Percentiles rank a stretch among this genome's conserved stretches.
phyloP scores from a whole-genome alignment of 2,113 vertebrate species.

The Beaufortia kweichowensis region DNA sequence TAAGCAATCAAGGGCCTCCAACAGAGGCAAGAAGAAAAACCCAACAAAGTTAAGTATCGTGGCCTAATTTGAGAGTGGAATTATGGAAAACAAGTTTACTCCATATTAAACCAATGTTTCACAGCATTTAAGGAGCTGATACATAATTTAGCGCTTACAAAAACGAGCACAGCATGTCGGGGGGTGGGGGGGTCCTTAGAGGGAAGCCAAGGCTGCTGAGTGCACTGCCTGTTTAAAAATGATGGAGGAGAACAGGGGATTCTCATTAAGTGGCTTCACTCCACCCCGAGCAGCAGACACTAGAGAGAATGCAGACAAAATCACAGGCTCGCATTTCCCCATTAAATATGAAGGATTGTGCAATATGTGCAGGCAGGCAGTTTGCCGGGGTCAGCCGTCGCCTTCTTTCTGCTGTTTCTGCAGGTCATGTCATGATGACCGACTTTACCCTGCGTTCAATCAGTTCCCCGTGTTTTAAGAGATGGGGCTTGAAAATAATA shows the following conservation, averaged over 20 bases:
- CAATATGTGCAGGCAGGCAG: conserved; percentile 56
- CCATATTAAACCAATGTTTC: conserved; percentile 66
- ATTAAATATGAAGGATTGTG: conserved; percentile 62
- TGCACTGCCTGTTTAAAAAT: conserved; percentile 58
- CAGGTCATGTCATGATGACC: conserved; percentile 58
- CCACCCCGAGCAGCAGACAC: conserved; percentile 55
- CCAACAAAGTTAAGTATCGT: conserved; percentile 55
- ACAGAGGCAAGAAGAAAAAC: conserved; percentile 3
- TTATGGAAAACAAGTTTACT: conserved; percentile 56
- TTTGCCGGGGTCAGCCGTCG: conserved; percentile 52
- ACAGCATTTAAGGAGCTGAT: conserved; percentile 59
- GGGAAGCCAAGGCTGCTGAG: conserved; percentile 56
- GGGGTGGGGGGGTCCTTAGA: conserved; percentile 51
- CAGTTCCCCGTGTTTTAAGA: conserved; percentile 47
- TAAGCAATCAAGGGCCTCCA: conserved; percentile 46
- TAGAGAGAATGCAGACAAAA: conserved; percentile 54
- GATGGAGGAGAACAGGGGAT: conserved; percentile 57
- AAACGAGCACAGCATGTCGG: conserved; percentile 53
- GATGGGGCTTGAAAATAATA: conserved; percentile 52
- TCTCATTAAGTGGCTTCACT: conserved; percentile 61
- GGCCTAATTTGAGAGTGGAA: conserved; percentile 54
- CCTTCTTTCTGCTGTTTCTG: conserved; percentile 54
- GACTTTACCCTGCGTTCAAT: conserved; percentile 55
- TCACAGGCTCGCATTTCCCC: conserved; percentile 56
- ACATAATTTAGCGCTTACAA: conserved; percentile 58